A percentile compares a stretch with the other conserved stretches of the same genome.
phyloP scores from a whole-genome alignment of 2,888 invertebrate species.

The Entomobrya multifasciata region DNA sequence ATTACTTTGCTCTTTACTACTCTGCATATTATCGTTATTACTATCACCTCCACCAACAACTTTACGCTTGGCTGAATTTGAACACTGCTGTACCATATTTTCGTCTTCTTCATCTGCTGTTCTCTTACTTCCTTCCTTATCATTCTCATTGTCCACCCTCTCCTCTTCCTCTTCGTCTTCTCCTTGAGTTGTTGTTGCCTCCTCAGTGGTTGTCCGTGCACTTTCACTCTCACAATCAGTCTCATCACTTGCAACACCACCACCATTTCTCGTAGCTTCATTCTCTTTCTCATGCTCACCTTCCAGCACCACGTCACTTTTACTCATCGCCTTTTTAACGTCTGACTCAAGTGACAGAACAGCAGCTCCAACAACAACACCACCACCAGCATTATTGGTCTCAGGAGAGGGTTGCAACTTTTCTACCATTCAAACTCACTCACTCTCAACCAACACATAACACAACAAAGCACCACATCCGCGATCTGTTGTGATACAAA shows the following conservation, averaged over 20 bases:
- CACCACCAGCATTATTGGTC: conserved; percentile 53
- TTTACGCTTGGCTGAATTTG: conserved; percentile 13
- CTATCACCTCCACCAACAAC: background rate
- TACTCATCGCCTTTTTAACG: conserved; percentile 69
- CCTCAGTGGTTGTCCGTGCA: conserved; percentile 39
- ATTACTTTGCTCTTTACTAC: background rate
- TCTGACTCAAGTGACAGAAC: conserved; percentile 51
- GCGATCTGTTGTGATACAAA: background rate
- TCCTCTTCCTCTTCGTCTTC: conserved; percentile 61
- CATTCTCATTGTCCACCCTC: conserved; percentile 50
- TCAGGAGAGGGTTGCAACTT: conserved; percentile 55
- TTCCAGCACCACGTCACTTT: conserved; percentile 43
- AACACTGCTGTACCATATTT: conserved; percentile 42
- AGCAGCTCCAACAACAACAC: background rate
- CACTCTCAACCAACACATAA: background rate
- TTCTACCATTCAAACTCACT: conserved; percentile 65
- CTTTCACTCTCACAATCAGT: conserved; percentile 67
- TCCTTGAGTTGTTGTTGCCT: conserved; percentile 19
- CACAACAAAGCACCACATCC: background rate
- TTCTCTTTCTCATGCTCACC: conserved; percentile 52
- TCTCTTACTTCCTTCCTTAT: conserved; percentile 29
- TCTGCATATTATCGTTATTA: conserved; percentile 20
- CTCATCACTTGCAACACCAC: conserved; percentile 41
- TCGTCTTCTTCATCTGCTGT: conserved; percentile 15
- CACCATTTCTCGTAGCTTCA: conserved; percentile 46